These are phyloP conservation scores for Ispidina picta DNA, from an alignment of 2,797 vertebrate species.

Conservation along the genomic window DNA sequence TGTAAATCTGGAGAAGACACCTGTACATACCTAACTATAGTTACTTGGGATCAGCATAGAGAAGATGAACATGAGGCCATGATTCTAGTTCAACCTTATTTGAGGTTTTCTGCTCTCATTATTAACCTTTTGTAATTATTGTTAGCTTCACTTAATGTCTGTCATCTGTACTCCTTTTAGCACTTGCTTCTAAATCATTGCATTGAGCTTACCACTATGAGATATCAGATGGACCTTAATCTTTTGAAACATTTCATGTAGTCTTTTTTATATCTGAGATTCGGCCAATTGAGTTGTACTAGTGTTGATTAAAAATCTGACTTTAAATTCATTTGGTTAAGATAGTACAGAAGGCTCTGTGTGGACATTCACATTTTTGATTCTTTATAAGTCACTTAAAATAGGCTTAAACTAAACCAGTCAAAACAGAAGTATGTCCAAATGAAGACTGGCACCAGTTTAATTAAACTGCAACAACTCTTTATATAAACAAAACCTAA, in stretches of 20 bases:
- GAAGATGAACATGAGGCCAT: background rate
- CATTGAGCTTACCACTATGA: constrained; percentile 7
- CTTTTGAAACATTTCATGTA: background rate
- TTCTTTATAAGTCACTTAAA: constrained; percentile 47
- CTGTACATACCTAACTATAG: background rate
- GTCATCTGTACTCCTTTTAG: constrained; percentile 32
- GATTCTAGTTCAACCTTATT: background rate
- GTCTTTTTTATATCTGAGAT: background rate
- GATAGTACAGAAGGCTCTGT: background rate
- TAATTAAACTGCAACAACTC: constrained; percentile 59
- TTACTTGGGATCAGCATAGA: background rate
- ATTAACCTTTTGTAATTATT: constrained; percentile 31
- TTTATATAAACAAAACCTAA: constrained; percentile 64
- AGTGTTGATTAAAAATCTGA: constrained; percentile 20
- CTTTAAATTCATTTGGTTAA: constrained; percentile 19
- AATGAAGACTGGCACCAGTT: constrained; percentile 55
- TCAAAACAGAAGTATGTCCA: constrained; percentile 57
- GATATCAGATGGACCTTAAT: constrained; percentile 35
- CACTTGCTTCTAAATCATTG: constrained; percentile 44
- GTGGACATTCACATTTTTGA: constrained; percentile 11
- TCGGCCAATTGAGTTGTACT: background rate
- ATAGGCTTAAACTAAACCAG: constrained; percentile 43
- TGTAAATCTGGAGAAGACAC: background rate
- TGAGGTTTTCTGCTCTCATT: background rate
- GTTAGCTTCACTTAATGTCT: background rate